Evolutionary conservation across 1,140 invertebrate genomes (phyloP).

Genomic region (Drosophila rufa): DNA sequence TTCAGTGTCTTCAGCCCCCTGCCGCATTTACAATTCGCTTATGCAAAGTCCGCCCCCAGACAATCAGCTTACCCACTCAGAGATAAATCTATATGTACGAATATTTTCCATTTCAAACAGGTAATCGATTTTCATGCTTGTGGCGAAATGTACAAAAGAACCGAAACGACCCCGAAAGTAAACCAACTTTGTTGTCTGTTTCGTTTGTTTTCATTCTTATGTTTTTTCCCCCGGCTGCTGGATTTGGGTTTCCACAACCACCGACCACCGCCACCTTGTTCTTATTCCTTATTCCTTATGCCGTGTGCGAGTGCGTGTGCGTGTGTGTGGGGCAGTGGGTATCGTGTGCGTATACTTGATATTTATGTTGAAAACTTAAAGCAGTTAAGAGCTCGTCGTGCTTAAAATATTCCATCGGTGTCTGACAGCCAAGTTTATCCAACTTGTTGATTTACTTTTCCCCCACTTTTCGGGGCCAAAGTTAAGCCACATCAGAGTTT

Average conservation of each 20-base stretch:
- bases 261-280: conserved; percentile 32
- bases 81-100: conserved; percentile 42
- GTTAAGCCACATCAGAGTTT: conserved; percentile 49
- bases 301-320: conserved; percentile 32
- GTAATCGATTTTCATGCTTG: conserved; percentile 83
- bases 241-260: conserved; percentile 49
- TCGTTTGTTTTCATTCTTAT: conserved; percentile 58
- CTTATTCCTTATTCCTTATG: conserved; percentile 27
- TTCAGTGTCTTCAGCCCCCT: conserved; percentile 19
- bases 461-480: conserved; percentile 37
- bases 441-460: conserved; percentile 79
- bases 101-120: conserved; percentile 78
- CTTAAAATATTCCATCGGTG: conserved; percentile 78
- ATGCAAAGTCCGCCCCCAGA: conserved; percentile 72
- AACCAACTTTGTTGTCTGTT: conserved; percentile 75
- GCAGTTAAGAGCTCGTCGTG: conserved; percentile 76
- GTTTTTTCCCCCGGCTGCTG: conserved; percentile 35
- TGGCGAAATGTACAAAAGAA: conserved; percentile 76
- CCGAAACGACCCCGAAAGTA: conserved; percentile 48
- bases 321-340: conserved; percentile 27
- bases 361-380: conserved; percentile 83
- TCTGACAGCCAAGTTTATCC: conserved; percentile 66
- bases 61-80: conserved; percentile 67
- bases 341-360: conserved; percentile 73
- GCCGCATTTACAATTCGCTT: conserved; percentile 74